phyloP scores from a whole-genome alignment of 2,888 invertebrate genomes.

The Netelia virgata region DNA sequence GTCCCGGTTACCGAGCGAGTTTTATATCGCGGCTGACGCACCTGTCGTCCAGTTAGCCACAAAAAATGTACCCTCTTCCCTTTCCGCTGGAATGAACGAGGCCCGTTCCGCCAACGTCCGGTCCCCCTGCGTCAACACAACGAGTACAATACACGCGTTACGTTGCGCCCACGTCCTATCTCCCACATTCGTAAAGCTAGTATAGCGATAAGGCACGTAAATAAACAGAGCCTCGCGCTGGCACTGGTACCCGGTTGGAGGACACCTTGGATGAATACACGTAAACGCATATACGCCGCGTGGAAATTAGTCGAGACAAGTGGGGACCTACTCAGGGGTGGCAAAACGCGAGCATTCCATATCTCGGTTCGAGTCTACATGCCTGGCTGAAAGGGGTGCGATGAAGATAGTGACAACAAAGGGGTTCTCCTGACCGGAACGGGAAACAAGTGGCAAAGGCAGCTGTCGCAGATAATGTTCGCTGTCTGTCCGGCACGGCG shows the following conservation, averaged over 20 bases:
- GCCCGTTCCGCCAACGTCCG: constrained; percentile 55
- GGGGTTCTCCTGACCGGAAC: constrained; percentile 67
- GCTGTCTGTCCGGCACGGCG: not conserved
- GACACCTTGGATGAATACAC: constrained; percentile 20
- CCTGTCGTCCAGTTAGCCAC: constrained; percentile 54
- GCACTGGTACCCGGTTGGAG: constrained; percentile 12
- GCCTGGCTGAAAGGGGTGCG: constrained; percentile 59
- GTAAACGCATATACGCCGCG: not conserved
- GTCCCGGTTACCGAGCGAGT: constrained; percentile 44
- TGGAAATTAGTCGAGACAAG: constrained; percentile 42
- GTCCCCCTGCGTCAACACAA: not conserved
- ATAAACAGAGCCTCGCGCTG: constrained; percentile 1
- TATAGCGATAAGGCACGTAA: constrained; percentile 35
- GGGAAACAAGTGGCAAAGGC: constrained; percentile 60
- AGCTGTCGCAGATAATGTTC: constrained; percentile 57
- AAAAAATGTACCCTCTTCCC: constrained; percentile 40
- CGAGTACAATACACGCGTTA: constrained; percentile 27
- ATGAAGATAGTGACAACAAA: constrained; percentile 66
- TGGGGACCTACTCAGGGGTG: not conserved
- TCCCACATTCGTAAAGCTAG: not conserved
- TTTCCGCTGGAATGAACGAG: constrained; percentile 48
- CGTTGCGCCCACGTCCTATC: constrained; percentile 13
- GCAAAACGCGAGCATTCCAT: not conserved
- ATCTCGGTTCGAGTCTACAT: constrained; percentile 33
- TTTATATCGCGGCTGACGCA: constrained; percentile 59